Base-by-base conservation (phyloP, 2,797 vertebrate species). In the Clamator glandarius region DNA sequence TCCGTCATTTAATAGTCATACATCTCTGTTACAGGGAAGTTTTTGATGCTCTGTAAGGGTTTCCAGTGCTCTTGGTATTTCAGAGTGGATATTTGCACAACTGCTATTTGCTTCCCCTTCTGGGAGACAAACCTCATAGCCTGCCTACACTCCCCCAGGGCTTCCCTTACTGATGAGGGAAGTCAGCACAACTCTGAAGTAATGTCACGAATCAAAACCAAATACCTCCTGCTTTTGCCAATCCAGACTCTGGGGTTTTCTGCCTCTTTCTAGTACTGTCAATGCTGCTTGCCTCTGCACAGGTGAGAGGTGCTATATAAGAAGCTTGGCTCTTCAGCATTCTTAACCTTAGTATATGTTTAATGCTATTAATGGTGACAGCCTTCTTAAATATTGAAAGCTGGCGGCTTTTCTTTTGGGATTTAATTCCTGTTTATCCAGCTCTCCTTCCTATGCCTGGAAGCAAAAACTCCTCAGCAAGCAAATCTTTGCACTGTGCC, bases 321-420 rank as follows among this genome's bases (percentile, higher is more conserved):
- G 78, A 72, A 73, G 57, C 57, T 44, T 89, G 48, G 50, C 52
- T 77, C 90, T 57, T 87, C 87, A 83, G 72, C 64, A 61, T 55
- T 85, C 87, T 85, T 91, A 92, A 55, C 48, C 25, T 57, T 35
- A 50, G 82, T 83, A 48, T 41, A 59, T 2, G 4, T 90, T 90
- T 95, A 94, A 94, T 74, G 61, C 76, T 92, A 57, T 87, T 92
- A 93, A 80, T 1, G 0, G 55, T 59, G 83, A 83, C 68, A 95
- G 87, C 82, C 76, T 89, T 90, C 82, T 95, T 90, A 91, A 83
- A 91, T 67, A 87, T 42, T 88, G 69, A 77, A 70, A 64, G 54
- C 58, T 70, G 23, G 50, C 84, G 52, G 73, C 25, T 83, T 91
- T 92, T 63, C 35, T 91, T 74, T 73, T 76, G 68, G 11, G 2